Evolutionary conservation across 2,113 vertebrate species (phyloP).

Genomic region (Neogale vison): DNA sequence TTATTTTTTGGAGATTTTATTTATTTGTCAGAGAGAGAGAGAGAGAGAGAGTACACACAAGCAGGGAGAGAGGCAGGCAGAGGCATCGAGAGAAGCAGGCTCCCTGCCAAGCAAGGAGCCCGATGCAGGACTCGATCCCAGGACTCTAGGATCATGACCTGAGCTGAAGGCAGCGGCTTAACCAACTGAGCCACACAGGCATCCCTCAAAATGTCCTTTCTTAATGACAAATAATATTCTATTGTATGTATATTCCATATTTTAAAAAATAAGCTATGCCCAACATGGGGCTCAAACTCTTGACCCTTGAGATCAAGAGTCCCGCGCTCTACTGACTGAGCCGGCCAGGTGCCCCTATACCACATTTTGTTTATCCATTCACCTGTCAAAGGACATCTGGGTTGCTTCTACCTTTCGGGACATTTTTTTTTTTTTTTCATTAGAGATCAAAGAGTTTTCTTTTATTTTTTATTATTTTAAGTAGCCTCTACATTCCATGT

Average conservation of each 20-base stretch:
- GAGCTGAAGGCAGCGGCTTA: too few relatives aligned
- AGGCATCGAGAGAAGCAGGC: too few relatives aligned
- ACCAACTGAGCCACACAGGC: too few relatives aligned
- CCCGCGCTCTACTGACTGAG: background rate
- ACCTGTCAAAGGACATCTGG: background rate
- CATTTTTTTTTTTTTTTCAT: background rate
- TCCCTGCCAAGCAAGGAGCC: too few relatives aligned
- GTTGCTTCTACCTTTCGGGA: background rate
- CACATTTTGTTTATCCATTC: too few relatives aligned
- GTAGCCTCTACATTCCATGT: background rate
- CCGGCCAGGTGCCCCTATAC: background rate
- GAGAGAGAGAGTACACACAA: too few relatives aligned
- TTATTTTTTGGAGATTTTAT: too few relatives aligned
- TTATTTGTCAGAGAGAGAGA: too few relatives aligned
- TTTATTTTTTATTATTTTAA: background rate
- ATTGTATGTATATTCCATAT: background rate
- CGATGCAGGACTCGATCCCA: too few relatives aligned
- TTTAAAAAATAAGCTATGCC: background rate
- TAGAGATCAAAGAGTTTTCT: background rate
- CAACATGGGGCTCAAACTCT: background rate
- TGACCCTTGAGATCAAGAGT: background rate
- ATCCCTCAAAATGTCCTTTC: background rate
- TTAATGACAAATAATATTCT: background rate
- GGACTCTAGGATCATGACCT: too few relatives aligned
- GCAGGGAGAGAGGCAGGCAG: too few relatives aligned